These are phyloP conservation scores for Aleiodes alternator DNA, from an alignment of 2,888 invertebrate genomes.

Conservation along the genomic window DNA sequence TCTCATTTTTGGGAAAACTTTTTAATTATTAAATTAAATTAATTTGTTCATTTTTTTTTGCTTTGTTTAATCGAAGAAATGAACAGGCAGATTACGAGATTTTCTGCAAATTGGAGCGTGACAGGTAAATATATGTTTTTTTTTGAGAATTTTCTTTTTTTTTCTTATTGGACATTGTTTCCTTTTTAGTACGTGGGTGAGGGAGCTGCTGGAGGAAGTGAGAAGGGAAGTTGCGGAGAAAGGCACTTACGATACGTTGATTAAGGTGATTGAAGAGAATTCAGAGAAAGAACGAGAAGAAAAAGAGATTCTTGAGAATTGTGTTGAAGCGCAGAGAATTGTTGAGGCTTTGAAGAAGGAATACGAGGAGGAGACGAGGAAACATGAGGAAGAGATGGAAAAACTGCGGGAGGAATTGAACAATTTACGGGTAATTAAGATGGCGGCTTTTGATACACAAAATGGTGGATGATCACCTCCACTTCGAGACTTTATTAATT, in stretches of 20 bases:
- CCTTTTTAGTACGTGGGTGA: constrained; percentile 57
- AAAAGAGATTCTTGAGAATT: constrained; percentile 54
- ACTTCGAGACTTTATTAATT: too few species aligned
- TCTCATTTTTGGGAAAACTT: too few species aligned
- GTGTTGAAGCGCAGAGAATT: constrained; percentile 51
- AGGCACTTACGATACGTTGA: constrained; percentile 61
- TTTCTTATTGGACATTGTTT: too few species aligned
- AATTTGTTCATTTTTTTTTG: too few species aligned
- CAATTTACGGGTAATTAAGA: constrained; percentile 39
- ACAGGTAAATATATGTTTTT: constrained; percentile 44
- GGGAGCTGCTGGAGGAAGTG: constrained; percentile 59
- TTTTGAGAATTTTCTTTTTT: not conserved
- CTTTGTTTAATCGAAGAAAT: not conserved
- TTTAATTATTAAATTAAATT: too few species aligned
- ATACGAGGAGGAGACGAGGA: constrained; percentile 53
- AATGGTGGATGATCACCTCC: too few species aligned
- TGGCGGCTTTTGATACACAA: too few species aligned
- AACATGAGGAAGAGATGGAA: constrained; percentile 54
- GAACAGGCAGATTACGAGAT: constrained; percentile 27
- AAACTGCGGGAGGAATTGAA: constrained; percentile 54
- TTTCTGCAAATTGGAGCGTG: constrained; percentile 46
- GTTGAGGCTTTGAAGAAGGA: constrained; percentile 52
- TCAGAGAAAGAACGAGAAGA: constrained; percentile 54
- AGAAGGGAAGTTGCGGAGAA: constrained; percentile 57
- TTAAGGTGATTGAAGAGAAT: constrained; percentile 59